Evolutionary conservation across 1,140 invertebrate genomes (phyloP).

Genomic region (Apis florea): DNA sequence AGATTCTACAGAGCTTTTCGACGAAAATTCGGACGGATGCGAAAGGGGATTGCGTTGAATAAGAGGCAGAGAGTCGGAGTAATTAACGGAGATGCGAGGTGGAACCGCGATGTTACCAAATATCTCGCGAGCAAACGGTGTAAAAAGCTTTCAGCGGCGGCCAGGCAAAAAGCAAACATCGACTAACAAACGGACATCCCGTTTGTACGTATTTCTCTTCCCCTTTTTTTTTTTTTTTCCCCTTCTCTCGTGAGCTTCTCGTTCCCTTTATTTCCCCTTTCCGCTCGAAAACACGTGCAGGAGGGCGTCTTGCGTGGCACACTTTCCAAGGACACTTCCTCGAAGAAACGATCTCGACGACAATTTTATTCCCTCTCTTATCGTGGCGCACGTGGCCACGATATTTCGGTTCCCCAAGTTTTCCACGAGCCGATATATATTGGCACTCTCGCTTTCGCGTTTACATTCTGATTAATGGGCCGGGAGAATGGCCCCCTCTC

Average conservation of each 20-base stretch:
- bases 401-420: slow-evolving; percentile 7
- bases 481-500: not conserved
- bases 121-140: slow-evolving; percentile 53
- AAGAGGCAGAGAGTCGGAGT: slow-evolving; percentile 65
- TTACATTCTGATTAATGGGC: slow-evolving; percentile 19
- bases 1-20: not conserved
- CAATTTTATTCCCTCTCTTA: slow-evolving; percentile 67
- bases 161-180: slow-evolving; percentile 67
- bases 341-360: slow-evolving; percentile 57
- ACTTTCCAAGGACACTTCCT: slow-evolving; percentile 43
- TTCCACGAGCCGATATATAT: slow-evolving; percentile 12
- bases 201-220: slow-evolving; percentile 54
- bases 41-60: slow-evolving; percentile 38
- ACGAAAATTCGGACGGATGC: not conserved
- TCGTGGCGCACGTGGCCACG: slow-evolving; percentile 57
- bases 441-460: slow-evolving; percentile 30
- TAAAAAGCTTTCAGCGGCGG: slow-evolving; percentile 71
- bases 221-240: not conserved
- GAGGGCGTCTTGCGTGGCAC: slow-evolving; percentile 50
- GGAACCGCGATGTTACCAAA: slow-evolving; percentile 47
- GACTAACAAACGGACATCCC: slow-evolving; percentile 66
- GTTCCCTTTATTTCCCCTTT: not conserved
- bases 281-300: slow-evolving; percentile 51
- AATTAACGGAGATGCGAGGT: slow-evolving; percentile 69
- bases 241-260: slow-evolving; percentile 24